Conservation (phyloP, 2,797 vertebrate species). For the Coregonus suidteri region DNA sequence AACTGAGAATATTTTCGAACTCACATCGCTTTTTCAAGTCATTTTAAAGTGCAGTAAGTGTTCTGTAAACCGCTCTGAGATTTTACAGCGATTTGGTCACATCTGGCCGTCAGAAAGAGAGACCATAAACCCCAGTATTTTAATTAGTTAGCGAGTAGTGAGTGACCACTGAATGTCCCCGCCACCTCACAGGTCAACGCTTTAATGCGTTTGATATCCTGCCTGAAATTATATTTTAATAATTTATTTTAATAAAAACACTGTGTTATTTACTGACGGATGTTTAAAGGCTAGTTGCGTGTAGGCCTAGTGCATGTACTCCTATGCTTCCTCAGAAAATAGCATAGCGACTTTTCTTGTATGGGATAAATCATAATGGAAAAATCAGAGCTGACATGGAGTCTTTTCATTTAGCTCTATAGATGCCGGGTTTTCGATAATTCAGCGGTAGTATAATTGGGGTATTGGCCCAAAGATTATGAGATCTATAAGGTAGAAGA, state of each 20-base stretch:
- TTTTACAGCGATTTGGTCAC: constrained; percentile 58
- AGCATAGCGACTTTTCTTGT: not conserved
- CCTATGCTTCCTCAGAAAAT: not conserved
- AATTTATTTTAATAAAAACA: not conserved
- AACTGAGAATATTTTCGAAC: constrained; percentile 17
- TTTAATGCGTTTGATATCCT: constrained; percentile 37
- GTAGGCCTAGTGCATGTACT: not conserved
- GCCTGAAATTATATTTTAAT: not conserved
- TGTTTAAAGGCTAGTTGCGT: not conserved
- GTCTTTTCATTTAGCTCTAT: not conserved
- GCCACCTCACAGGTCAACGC: constrained; percentile 36
- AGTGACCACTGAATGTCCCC: constrained; percentile 35
- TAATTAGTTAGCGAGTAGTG: constrained; percentile 58
- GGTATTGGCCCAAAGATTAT: constrained; percentile 44
- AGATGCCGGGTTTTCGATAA: not conserved
- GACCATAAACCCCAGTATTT: constrained; percentile 55
- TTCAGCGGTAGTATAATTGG: not conserved
- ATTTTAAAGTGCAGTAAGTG: constrained; percentile 57
- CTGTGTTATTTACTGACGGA: not conserved
- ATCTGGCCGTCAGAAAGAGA: constrained; percentile 61
- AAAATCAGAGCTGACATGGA: not conserved
- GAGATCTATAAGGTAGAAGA: constrained; percentile 53
- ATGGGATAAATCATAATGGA: not conserved
- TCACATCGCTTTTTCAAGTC: constrained; percentile 31
- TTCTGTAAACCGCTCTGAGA: constrained; percentile 55